A percentile compares a stretch with the other conserved stretches of the same genome.
Conservation (phyloP, 2,113 vertebrate species). For the western clawed frog (Xenopus tropicalis) region UCB_Xtro_10.0 CM004450.2:44823501-44824000, state of each 20-base stretch:
- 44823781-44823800: background rate
- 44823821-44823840: background rate
- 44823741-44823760: background rate
- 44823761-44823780: background rate
- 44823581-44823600: conserved; percentile 56
- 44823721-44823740: conserved; percentile 22
- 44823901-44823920: conserved; percentile 16
- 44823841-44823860: background rate
- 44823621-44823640: conserved; percentile 67
- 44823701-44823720: conserved; percentile 71
- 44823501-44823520: conserved; percentile 29
- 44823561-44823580: conserved; percentile 24
- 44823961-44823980: conserved; percentile 15
- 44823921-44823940: conserved; percentile 17
- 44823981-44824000: conserved; percentile 12
- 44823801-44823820: background rate
- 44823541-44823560: conserved; percentile 3
- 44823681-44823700: conserved; percentile 59
- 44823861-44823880: background rate
- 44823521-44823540: conserved; percentile 31
- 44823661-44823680: conserved; percentile 68
- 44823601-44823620: conserved; percentile 61
- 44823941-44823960: conserved; percentile 15
- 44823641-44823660: conserved; percentile 63
- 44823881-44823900: background rate